Conservation (phyloP, 2,113 vertebrate genomes). For the Psammodynastes pulverulentus region DNA sequence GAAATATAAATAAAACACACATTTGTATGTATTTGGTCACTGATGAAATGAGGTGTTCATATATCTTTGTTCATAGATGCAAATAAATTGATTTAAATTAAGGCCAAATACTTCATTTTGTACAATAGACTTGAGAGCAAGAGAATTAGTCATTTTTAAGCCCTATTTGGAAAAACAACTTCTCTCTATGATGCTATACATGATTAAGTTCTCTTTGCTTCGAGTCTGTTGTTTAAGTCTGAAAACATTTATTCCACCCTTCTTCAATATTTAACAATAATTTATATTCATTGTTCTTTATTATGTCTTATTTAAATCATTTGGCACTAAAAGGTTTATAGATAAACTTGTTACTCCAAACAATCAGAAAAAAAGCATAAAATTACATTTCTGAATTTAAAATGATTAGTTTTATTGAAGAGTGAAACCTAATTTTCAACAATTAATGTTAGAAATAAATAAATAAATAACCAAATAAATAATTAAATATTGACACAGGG, state of each 20-base stretch:
- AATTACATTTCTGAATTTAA: neutral
- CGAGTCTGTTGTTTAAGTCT: neutral
- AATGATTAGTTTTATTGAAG: neutral
- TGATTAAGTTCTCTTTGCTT: neutral
- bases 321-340: neutral
- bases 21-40: neutral
- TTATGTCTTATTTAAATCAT: neutral
- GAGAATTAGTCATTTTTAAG: conserved; percentile 13
- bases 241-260: neutral
- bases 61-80: neutral
- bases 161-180: conserved; percentile 8
- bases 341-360: neutral
- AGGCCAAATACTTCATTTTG: neutral
- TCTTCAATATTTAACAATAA: neutral
- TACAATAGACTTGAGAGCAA: neutral
- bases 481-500: neutral
- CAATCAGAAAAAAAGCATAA: neutral
- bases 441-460: neutral
- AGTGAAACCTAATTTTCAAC: neutral
- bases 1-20: neutral
- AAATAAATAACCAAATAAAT: neutral
- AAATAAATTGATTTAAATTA: conserved; percentile 13
- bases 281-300: conserved; percentile 1
- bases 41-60: neutral
- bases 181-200: neutral